Evolutionary conservation across 2,888 invertebrate genomes (phyloP).

Genomic region (Athrips mouffetella): DNA sequence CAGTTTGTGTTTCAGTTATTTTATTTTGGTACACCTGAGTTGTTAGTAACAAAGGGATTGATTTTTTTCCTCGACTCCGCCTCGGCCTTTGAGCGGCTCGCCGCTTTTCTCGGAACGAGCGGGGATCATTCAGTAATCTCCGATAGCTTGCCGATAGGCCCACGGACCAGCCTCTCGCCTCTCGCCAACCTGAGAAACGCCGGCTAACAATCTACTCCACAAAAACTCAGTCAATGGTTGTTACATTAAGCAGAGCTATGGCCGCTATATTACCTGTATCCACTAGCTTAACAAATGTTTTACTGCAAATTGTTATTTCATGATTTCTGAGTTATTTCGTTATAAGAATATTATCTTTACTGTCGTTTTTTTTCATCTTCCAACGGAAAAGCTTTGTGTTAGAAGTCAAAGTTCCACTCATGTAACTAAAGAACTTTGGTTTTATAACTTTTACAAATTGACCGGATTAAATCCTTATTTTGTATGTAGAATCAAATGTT

Average conservation of each 20-base stretch:
- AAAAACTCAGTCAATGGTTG: constrained; percentile 22
- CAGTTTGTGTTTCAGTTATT: constrained; percentile 52
- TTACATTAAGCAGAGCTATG: constrained; percentile 16
- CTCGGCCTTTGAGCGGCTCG: constrained; percentile 60
- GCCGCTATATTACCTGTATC: not conserved
- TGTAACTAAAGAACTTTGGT: no score
- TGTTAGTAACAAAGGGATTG: constrained; percentile 74
- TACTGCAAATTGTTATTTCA: not conserved
- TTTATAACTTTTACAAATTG: no score
- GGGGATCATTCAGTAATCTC: constrained; percentile 64
- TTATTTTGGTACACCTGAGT: constrained; percentile 72
- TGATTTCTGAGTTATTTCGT: not conserved
- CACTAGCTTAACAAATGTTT: constrained; percentile 7
- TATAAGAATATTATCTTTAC: no score
- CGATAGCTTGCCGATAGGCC: constrained; percentile 42
- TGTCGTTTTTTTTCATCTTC: not conserved
- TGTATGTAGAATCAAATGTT: no score
- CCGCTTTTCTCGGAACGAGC: constrained; percentile 64
- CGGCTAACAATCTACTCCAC: constrained; percentile 14
- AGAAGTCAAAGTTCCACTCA: not conserved
- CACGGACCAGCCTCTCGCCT: constrained; percentile 22
- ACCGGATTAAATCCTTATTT: no score
- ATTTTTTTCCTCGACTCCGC: constrained; percentile 62
- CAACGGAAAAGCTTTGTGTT: no score
- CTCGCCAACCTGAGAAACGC: constrained; percentile 16